phyloP scores from a whole-genome alignment of 2,888 invertebrate genomes.

The Lochmaea crataegi region DNA sequence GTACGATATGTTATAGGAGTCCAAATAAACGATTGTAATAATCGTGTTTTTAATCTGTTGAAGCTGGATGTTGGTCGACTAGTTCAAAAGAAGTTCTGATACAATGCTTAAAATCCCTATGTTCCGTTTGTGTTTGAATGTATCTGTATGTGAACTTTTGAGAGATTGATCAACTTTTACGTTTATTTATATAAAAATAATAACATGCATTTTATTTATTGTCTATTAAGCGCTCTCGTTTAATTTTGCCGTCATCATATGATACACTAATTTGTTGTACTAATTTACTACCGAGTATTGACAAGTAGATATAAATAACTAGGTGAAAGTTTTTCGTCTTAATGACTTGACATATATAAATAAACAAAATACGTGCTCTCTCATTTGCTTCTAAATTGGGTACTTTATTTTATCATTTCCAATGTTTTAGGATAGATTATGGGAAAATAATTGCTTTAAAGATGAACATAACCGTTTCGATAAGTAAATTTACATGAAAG shows the following conservation, averaged over 20 bases:
- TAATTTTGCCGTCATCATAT: slow-evolving; percentile 17
- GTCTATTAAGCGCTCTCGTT: too few species aligned
- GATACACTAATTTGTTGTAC: slow-evolving; percentile 21
- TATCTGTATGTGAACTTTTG: too few species aligned
- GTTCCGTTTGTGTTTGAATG: too few species aligned
- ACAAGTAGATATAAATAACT: slow-evolving; percentile 22
- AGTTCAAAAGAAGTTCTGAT: too few species aligned
- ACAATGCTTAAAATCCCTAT: too few species aligned
- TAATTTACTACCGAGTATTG: slow-evolving; percentile 24
- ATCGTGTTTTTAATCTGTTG: too few species aligned
- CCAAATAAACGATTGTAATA: too few species aligned
- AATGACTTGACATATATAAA: slow-evolving; percentile 13
- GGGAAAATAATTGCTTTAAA: slow-evolving; percentile 8
- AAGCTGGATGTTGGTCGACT: too few species aligned
- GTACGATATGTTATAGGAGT: too few species aligned
- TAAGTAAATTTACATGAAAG: background rate
- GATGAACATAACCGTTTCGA: background rate
- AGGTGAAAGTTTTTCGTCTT: slow-evolving; percentile 26
- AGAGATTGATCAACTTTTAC: too few species aligned
- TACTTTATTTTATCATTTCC: slow-evolving; percentile 1
- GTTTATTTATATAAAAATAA: too few species aligned
- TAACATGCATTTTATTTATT: too few species aligned
- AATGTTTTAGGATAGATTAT: slow-evolving; percentile 7
- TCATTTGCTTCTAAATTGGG: slow-evolving; percentile 3
- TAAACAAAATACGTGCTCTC: background rate